These are phyloP conservation scores for Rhyacophila brunnea DNA, from an alignment of 1,140 invertebrate genomes.

Conservation along the genomic window DNA sequence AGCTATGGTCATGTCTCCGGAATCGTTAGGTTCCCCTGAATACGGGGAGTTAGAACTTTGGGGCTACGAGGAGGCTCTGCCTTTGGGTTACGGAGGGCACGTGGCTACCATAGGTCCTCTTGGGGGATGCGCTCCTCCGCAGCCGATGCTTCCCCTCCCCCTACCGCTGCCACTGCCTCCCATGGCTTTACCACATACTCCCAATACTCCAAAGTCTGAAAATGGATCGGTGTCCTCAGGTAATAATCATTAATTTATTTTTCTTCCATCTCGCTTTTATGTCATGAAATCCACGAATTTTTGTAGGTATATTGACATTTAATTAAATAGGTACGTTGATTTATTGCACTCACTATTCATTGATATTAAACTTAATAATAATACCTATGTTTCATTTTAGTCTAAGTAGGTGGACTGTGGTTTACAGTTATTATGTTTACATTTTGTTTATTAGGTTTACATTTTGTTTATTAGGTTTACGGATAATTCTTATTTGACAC, in stretches of 20 bases:
- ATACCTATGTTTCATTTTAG: no score
- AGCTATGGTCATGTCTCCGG: slow-evolving; percentile 67
- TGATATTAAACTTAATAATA: no score
- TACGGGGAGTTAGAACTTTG: slow-evolving; percentile 79
- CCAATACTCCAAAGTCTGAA: slow-evolving; percentile 54
- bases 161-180: slow-evolving; percentile 50
- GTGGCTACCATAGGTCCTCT: slow-evolving; percentile 43
- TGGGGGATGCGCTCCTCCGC: slow-evolving; percentile 44
- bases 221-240: slow-evolving; percentile 55
- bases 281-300: no score
- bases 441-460: no score
- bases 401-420: no score
- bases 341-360: no score
- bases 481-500: no score
- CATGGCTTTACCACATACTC: slow-evolving; percentile 51
- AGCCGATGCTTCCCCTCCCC: slow-evolving; percentile 42
- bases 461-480: no score
- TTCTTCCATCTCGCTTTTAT: no score
- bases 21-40: slow-evolving; percentile 64
- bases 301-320: no score
- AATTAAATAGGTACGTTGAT: no score
- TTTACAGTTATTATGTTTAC: no score
- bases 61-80: slow-evolving; percentile 60
- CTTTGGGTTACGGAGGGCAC: slow-evolving; percentile 50
- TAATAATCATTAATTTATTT: slow-evolving; percentile 32